Evolutionary conservation across 2,113 vertebrate species (phyloP).

Genomic region (Ornithorhynchus anatinus): DNA sequence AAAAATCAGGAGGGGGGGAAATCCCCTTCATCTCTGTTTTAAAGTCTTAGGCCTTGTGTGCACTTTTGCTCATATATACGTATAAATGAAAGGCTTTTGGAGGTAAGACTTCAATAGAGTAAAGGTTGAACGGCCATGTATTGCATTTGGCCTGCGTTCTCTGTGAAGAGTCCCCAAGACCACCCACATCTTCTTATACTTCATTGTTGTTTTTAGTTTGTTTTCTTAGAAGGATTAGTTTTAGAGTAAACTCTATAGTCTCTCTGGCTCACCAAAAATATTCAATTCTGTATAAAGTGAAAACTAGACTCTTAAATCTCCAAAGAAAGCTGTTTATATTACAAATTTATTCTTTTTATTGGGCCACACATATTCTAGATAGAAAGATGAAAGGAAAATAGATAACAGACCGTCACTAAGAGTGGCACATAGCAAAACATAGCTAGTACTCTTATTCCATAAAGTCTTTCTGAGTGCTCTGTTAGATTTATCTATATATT

Average conservation of each 20-base stretch:
- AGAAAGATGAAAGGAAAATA: conserved; percentile 74
- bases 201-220: conserved; percentile 68
- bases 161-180: conserved; percentile 71
- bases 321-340: conserved; percentile 79
- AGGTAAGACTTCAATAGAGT: conserved; percentile 46
- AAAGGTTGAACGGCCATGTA: conserved; percentile 47
- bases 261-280: conserved; percentile 60
- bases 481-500: conserved; percentile 51
- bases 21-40: conserved; percentile 29
- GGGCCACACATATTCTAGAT: conserved; percentile 76
- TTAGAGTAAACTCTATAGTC: conserved; percentile 68
- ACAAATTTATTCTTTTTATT: conserved; percentile 80
- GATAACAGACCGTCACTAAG: conserved; percentile 63
- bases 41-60: conserved; percentile 44
- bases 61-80: not conserved
- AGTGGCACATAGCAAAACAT: conserved; percentile 58
- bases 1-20: conserved; percentile 21
- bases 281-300: conserved; percentile 70
- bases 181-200: conserved; percentile 71
- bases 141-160: conserved; percentile 60
- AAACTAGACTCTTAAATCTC: conserved; percentile 81
- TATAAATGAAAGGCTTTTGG: conserved; percentile 59
- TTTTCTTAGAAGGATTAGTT: conserved; percentile 78
- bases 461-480: conserved; percentile 52
- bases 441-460: conserved; percentile 41